Base-by-base conservation (phyloP, 2,888 invertebrate species). In the Dasysyrphus albostriatus region DNA sequence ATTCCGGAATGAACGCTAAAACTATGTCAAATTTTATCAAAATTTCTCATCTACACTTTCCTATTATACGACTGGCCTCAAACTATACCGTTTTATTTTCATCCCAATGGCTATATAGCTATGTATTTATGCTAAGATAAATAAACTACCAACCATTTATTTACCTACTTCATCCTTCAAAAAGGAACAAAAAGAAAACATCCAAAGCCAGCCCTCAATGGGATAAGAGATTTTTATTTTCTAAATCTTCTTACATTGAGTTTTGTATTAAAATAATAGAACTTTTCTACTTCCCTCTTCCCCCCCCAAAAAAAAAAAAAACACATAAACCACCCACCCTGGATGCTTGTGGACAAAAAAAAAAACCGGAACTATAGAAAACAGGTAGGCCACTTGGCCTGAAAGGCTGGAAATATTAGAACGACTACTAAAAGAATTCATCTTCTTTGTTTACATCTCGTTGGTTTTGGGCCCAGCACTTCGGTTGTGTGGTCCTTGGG, bases 11-110 rank as follows among this genome's bases (percentile, higher is more conserved):
- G 39, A 54, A 39, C 39, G 1, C 8, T 67, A 4, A 34, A 85
- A 74, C 73, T 81, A 49, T 81, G 84, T 81, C 84, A 85, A 72
- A 81, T 69, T 49, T 73, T 67, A 77, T 85, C 65, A 61, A 63
- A 72, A 37, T 49, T 70, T 54, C 29, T 12, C 59, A 56, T 74
- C 54, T 58, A 47, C 47, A 49, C 67, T 16, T 29, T n/a, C 34
- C 61, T 37, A 32, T 32, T 56, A 37, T 58, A 5, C 65, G 54
- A 10, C 44, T 51, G 32, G 32, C 63, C 5, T 8, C 14, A 16
- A 16, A 19, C 19, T 47, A 67, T 49, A 67, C 72, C 72, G 59
- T 75, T 58, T 73, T 29, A 49, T 58, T 69, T 69, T 84, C 49
- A n/a, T 16, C 56, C 58, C 74, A 65, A 70, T 75, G 75, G 73